These are phyloP conservation scores for Agrotis clavis DNA, from an alignment of 2,888 invertebrate species.

Conservation along the genomic window DNA sequence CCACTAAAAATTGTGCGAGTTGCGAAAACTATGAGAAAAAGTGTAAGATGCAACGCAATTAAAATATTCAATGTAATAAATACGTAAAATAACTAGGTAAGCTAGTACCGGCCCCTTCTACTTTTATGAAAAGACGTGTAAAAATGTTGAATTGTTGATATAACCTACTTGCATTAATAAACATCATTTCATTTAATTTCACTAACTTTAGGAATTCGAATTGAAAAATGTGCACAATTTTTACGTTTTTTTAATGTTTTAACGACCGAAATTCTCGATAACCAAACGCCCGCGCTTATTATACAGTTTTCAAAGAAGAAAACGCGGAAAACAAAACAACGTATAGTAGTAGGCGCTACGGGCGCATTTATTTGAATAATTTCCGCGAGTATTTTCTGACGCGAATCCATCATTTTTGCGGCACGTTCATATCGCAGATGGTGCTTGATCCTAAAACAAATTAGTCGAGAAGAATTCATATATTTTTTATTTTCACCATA, in stretches of 20 bases:
- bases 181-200: no score
- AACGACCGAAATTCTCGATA: constrained; percentile 32
- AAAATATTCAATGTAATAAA: no score
- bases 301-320: constrained; percentile 60
- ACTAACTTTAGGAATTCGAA: no score
- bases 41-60: no score
- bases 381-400: constrained; percentile 73
- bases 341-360: constrained; percentile 69
- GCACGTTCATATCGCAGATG: constrained; percentile 65
- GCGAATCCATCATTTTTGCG: constrained; percentile 79
- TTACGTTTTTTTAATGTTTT: background rate
- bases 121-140: no score
- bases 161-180: no score
- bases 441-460: constrained; percentile 45
- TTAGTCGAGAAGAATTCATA: background rate
- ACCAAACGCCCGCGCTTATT: constrained; percentile 36
- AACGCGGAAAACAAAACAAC: constrained; percentile 68
- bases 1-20: no score
- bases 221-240: no score
- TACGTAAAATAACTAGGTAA: no score
- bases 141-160: no score
- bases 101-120: no score
- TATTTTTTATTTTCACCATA: background rate
- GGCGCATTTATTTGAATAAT: constrained; percentile 87
- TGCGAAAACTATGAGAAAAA: no score